Evolutionary conservation across 2,888 invertebrate species (phyloP), one percentile per base, ranked within the genome.

Genomic region (Rhagium mordax): DNA sequence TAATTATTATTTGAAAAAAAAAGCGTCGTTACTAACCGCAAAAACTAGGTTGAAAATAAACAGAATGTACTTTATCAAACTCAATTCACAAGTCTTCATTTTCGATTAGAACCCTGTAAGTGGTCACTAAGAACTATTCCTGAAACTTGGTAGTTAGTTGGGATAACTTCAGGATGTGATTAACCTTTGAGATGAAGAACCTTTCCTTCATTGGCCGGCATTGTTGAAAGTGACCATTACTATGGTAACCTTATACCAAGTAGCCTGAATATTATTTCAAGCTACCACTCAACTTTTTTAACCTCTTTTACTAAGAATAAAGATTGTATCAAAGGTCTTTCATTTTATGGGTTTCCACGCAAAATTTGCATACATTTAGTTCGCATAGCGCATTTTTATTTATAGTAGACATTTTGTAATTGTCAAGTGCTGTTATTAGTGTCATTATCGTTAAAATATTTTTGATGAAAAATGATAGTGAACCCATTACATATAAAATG

Each of bases 1-100:
- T 33, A 33, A 33, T 33, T 13, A 33, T n/a, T n/a, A n/a, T n/a
- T n/a, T n/a, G n/a, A n/a, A n/a, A n/a, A n/a, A n/a, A n/a, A n/a
- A n/a, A n/a, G n/a, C n/a, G n/a, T n/a, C n/a, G n/a, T n/a, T 75
- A 83, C 94, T 92, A 85, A 94, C 94, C 89, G 93, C 92, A 87
- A 94, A 94, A 86, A 94, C 91, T 16, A 94, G 90, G 85, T 94
- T 94, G 81, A 94, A 93, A 79, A 92, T 89, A 81, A 94, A 90
- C 77, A 95, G 88, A 89, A 94, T 91, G 83, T 94, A 94, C 86
- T 94, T 94, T 66, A 94, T 93, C 83, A 93, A 91, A 86, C 89
- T 91, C 91, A 94, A 91, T 81, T 94, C 93, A 72, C 84, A 85
- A 53, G 82, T 77, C 79, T 81, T 81, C 85, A 85, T 85, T 71